These are phyloP conservation scores for Macroglossus sobrinus DNA, from an alignment of 2,113 vertebrate species.

Conservation along the genomic window DNA sequence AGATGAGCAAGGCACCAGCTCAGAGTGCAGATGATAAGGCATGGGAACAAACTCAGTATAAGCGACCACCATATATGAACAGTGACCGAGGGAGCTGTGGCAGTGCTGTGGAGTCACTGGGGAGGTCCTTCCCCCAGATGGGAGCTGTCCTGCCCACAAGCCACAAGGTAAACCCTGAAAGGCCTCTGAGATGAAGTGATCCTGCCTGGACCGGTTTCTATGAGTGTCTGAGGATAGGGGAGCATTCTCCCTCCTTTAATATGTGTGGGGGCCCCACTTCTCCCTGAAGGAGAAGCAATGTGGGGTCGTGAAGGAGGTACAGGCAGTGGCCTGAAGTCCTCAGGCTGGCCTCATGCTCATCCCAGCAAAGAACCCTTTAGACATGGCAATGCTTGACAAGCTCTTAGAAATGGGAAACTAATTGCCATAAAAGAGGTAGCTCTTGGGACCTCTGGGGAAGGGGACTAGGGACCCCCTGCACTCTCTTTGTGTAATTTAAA, in stretches of 20 bases:
- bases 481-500: not conserved
- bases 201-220: not conserved
- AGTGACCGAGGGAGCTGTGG: not conserved
- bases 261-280: not conserved
- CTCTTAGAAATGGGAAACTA: not conserved
- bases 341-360: not conserved
- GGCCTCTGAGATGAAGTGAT: not conserved
- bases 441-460: not conserved
- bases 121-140: not conserved
- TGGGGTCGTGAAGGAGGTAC: not conserved
- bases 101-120: not conserved
- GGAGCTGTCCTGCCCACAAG: not conserved
- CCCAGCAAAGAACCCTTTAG: not conserved
- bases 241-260: not conserved
- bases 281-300: not conserved
- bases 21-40: not conserved
- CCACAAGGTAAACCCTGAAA: not conserved
- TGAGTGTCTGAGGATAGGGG: not conserved
- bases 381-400: not conserved
- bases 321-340: not conserved
- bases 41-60: fast-evolving
- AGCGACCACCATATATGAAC: fast-evolving
- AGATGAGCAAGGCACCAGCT: not conserved
- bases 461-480: not conserved
- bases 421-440: not conserved